These are phyloP conservation scores for Planococcus citri DNA, from an alignment of 1,140 invertebrate species.

Conservation along the genomic window DNA sequence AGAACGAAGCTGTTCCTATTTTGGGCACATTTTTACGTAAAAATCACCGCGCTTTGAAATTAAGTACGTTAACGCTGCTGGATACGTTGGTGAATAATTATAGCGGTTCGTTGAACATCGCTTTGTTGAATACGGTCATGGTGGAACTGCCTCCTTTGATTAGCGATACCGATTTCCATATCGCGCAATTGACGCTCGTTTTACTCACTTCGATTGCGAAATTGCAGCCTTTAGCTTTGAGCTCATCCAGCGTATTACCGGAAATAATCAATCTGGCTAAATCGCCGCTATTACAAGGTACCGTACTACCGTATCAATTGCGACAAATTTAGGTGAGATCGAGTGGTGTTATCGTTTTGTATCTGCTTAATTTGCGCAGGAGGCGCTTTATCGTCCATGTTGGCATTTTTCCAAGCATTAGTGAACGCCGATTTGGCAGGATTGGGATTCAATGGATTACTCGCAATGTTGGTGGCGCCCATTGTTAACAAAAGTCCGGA, in stretches of 20 bases:
- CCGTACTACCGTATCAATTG: not conserved
- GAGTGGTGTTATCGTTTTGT: too few species aligned
- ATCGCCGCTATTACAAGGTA: slow-evolving; percentile 73
- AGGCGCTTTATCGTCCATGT: slow-evolving; percentile 71
- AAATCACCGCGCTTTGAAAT: slow-evolving; percentile 89
- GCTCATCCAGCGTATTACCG: slow-evolving; percentile 57
- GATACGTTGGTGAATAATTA: slow-evolving; percentile 84
- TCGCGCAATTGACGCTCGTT: slow-evolving; percentile 77
- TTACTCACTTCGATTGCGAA: slow-evolving; percentile 62
- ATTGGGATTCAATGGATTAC: slow-evolving; percentile 64
- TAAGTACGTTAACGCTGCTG: slow-evolving; percentile 78
- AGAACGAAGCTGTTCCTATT: slow-evolving; percentile 78
- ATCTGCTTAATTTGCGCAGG: slow-evolving; percentile 43
- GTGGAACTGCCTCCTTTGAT: slow-evolving; percentile 78
- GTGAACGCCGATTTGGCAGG: slow-evolving; percentile 66
- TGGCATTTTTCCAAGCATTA: slow-evolving; percentile 82
- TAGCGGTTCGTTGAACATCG: slow-evolving; percentile 50
- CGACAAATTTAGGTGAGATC: slow-evolving; percentile 22
- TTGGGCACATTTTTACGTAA: slow-evolving; percentile 89
- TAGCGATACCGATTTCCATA: slow-evolving; percentile 87
- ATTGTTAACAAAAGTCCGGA: slow-evolving; percentile 32
- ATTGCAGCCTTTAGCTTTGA: slow-evolving; percentile 52
- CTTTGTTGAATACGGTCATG: slow-evolving; percentile 61
- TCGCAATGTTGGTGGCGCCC: slow-evolving; percentile 56
- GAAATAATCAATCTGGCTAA: slow-evolving; percentile 76